Conservation (phyloP, 2,888 invertebrate species). For the Mythimna vitellina region DNA sequence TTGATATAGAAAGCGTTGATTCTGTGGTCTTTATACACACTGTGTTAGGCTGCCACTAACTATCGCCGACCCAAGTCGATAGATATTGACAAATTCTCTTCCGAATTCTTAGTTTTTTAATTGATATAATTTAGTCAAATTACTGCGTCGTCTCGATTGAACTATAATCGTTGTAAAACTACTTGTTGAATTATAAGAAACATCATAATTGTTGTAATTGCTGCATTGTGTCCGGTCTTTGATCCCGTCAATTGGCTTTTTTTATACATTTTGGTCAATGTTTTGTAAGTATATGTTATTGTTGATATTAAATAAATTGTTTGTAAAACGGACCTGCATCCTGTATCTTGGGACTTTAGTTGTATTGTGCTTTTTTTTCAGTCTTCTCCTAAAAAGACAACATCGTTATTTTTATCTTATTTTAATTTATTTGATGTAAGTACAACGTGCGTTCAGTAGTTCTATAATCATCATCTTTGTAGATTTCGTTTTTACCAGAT, state of each 20-base stretch:
- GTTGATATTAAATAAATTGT: conserved; percentile 52
- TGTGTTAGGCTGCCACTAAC: not conserved
- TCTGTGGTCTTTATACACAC: no score
- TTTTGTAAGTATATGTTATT: conserved; percentile 39
- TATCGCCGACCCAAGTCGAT: not conserved
- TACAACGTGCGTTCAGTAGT: not conserved
- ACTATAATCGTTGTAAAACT: conserved; percentile 36
- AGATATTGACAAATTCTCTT: conserved; percentile 7
- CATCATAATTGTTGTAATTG: conserved; percentile 55
- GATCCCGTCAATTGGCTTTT: conserved; percentile 46
- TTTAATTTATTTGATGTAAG: not conserved
- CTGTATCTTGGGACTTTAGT: conserved; percentile 31
- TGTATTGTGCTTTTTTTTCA: not conserved
- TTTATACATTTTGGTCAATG: conserved; percentile 40
- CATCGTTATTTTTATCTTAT: not conserved
- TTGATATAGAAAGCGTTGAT: no score
- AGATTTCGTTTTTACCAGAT: no score
- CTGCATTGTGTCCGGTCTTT: conserved; percentile 48
- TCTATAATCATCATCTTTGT: no score
- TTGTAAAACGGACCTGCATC: conserved; percentile 24
- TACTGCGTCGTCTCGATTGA: conserved; percentile 22
- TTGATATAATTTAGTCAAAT: conserved; percentile 42
- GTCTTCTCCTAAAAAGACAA: no score
- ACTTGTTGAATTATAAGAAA: conserved; percentile 40
- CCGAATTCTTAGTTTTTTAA: conserved; percentile 12